These are phyloP conservation scores for Phaethon lepturus DNA, from an alignment of 2,113 vertebrate species.

Conservation along the genomic window DNA sequence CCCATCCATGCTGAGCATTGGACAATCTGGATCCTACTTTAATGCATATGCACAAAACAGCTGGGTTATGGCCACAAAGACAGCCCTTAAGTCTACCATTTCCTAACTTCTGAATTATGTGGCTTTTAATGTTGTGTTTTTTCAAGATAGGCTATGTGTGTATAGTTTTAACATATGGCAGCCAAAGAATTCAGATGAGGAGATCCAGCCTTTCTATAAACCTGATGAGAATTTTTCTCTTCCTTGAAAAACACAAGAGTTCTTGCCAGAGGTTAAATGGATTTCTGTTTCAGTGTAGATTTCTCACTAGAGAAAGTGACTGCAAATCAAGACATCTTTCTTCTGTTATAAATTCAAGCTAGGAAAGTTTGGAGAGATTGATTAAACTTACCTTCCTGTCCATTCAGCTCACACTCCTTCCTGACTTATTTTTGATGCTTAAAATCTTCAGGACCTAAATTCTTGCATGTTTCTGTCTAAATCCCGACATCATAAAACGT, in stretches of 20 bases:
- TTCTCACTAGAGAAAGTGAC: background rate
- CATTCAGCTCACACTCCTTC: background rate
- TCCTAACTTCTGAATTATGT: background rate
- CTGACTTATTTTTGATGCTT: background rate
- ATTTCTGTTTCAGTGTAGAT: background rate
- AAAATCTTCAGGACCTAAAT: background rate
- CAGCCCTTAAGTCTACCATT: background rate
- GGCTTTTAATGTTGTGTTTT: background rate
- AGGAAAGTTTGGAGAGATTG: background rate
- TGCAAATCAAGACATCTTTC: background rate
- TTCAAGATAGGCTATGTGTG: background rate
- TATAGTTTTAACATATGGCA: background rate
- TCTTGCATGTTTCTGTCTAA: background rate
- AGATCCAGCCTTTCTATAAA: background rate
- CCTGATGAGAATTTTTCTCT: background rate
- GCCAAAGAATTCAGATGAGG: background rate
- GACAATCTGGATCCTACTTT: background rate
- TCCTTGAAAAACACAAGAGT: background rate
- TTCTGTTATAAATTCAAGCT: background rate
- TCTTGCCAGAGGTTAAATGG: background rate
- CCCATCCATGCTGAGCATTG: background rate
- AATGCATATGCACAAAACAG: background rate
- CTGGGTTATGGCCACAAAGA: background rate
- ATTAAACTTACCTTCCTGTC: background rate
- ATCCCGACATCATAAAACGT: background rate